Conservation (phyloP, 2,113 vertebrate genomes). For the Agapornis roseicollis region DNA sequence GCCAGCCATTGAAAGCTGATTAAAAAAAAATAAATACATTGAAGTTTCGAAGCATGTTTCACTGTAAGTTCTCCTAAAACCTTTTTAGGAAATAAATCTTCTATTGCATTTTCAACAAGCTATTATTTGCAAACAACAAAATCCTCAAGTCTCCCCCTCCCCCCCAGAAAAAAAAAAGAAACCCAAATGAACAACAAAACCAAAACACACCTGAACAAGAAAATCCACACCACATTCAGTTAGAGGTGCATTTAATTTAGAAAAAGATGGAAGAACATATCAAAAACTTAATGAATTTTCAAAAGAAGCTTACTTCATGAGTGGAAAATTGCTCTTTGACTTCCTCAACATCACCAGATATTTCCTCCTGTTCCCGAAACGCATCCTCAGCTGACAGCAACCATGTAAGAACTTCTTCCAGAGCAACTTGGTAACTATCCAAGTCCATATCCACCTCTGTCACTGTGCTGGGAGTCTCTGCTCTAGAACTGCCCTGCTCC, state of each 20-base stretch:
- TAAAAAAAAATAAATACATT: background rate
- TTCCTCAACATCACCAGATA: conserved; percentile 94
- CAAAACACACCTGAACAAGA: background rate
- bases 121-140: background rate
- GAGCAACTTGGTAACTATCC: conserved; percentile 89
- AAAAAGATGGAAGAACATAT: background rate
- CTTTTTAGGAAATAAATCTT: background rate
- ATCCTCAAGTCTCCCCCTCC: background rate
- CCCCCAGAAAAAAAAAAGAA: background rate
- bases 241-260: background rate
- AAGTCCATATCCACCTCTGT: conserved; percentile 81
- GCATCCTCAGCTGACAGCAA: conserved; percentile 91
- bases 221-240: background rate
- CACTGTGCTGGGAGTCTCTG: conserved; percentile 79
- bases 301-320: conserved; percentile 83
- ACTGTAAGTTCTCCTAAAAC: background rate
- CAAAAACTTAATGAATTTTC: background rate
- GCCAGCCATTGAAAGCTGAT: background rate
- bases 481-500: conserved; percentile 67
- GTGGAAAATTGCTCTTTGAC: conserved; percentile 97
- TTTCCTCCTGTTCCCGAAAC: conserved; percentile 89
- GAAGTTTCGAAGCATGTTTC: background rate
- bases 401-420: conserved; percentile 98
- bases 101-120: background rate
- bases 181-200: background rate